phyloP scores from a whole-genome alignment of 23 tunicate genomes.

The Ascidia mentula region DNA sequence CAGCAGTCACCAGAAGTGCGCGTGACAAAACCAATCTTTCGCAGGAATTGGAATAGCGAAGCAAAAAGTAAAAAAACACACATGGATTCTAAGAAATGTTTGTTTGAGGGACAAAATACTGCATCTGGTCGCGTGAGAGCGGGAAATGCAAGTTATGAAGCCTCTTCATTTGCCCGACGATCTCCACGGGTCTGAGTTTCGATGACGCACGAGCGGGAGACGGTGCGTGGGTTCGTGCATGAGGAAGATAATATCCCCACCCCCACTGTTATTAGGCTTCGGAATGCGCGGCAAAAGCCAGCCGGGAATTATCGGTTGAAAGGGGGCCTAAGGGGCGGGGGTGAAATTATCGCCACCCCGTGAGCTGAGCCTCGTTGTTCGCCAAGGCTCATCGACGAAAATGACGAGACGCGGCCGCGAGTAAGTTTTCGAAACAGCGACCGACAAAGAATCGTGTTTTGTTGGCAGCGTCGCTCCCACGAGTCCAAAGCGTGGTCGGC shows the following conservation, averaged over 20 bases:
- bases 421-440: slow-evolving; percentile 4
- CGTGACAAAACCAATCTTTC: too few relatives aligned
- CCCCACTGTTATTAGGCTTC: background rate
- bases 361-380: background rate
- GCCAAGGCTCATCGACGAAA: background rate
- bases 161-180: slow-evolving; percentile 1
- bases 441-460: background rate
- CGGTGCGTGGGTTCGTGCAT: slow-evolving; percentile 5
- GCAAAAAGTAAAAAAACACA: too few relatives aligned
- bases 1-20: too few relatives aligned
- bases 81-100: too few relatives aligned
- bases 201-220: background rate
- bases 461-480: slow-evolving; percentile 7
- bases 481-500: background rate
- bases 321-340: background rate
- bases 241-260: slow-evolving; percentile 7
- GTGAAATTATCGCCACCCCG: slow-evolving; percentile 2
- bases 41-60: too few relatives aligned
- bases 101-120: too few relatives aligned
- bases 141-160: background rate
- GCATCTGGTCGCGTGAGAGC: slow-evolving; percentile 8
- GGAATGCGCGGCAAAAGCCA: background rate
- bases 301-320: slow-evolving; percentile 2
- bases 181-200: slow-evolving; percentile 6
- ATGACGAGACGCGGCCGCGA: background rate